Base-by-base conservation (phyloP, 2,888 invertebrate species). In the Sericinus montela region DNA sequence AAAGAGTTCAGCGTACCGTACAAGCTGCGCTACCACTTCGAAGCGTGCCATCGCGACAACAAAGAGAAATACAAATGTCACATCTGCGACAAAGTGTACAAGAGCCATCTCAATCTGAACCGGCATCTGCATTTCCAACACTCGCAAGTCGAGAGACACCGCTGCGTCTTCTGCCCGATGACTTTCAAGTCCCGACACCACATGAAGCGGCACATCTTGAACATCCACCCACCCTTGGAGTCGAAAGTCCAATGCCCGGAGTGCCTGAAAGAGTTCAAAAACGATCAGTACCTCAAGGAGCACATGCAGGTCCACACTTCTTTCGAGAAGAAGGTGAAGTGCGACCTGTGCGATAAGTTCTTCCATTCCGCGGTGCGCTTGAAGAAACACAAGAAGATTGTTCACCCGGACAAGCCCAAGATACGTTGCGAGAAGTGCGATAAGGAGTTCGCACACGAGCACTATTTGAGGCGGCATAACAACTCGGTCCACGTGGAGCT, bases 291-390 rank as follows among this genome's bases (percentile, higher is more conserved):
- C 48, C 53, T 88, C 0, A 82, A 80, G 40, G 86, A 86, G 37
- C 88, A 88, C 40, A 88, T 88, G 87, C 86, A 87, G 30, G 76
- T 88, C 0, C 87, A 87, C 37, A 80, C 86, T 0, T 74, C 85
- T 0, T 57, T 76, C 0, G 85, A 87, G 15, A 75, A 77, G 0
- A 86, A 88, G 48, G 80, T 88, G 0, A 73, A 81, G 52, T 88
- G 88, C n/a, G 86, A 86, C 6, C 47, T 85, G 0, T 88, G 88
- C 30, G 81, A 87, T 25, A 88, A 88, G 28, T 72, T 68, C 29
- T 88, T 88, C 46, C 86, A 86, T 40, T 87, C 87, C 0, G 75
- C 75, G 0, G 68, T 86, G 0, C 83, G 88, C 38, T 53, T 88
- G 42, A 86, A 87, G 56, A 88, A 87, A 36, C 88, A 88, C 41